These are phyloP conservation scores for Malurus elegans DNA, from an alignment of 2,113 vertebrate species.

Conservation along the genomic window DNA sequence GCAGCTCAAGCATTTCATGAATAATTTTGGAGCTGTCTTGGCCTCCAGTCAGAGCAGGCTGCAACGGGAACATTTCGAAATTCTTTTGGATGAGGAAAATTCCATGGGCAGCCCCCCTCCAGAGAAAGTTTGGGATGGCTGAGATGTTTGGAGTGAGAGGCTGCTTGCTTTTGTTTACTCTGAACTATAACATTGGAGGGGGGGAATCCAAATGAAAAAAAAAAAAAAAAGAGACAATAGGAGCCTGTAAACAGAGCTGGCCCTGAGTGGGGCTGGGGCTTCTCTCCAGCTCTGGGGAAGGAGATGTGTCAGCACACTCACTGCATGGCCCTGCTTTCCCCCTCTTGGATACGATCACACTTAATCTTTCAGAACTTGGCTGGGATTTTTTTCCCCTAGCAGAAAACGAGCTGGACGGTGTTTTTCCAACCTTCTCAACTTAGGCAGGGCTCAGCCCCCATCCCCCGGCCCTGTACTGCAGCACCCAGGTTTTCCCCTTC, in stretches of 20 bases:
- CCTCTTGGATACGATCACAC: neutral
- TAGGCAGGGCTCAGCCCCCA: neutral
- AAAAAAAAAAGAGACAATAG: constrained; percentile 19
- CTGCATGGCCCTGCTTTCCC: neutral
- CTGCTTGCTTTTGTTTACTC: constrained; percentile 62
- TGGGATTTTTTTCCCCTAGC: neutral
- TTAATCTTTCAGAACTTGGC: constrained; percentile 34
- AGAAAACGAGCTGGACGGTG: neutral
- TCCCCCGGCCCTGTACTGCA: neutral
- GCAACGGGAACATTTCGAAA: constrained; percentile 59
- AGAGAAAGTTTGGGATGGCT: constrained; percentile 62
- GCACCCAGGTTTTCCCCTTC: neutral
- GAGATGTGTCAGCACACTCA: constrained; percentile 41
- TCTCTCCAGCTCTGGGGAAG: constrained; percentile 22
- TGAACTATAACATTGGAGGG: neutral
- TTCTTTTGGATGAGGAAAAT: constrained; percentile 59
- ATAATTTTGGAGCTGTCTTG: constrained; percentile 19
- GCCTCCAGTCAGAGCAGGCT: constrained; percentile 44
- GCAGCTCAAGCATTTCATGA: neutral
- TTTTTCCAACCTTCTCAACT: constrained; percentile 42
- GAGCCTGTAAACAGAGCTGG: constrained; percentile 41
- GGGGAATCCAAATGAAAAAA: neutral
- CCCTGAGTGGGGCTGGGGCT: fast-evolving
- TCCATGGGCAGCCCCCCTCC: constrained; percentile 50
- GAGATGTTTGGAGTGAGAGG: constrained; percentile 58